Evolutionary conservation across 2,113 vertebrate species (phyloP), one percentile per base, ranked within the genome.

Genomic region (Callopanchax toddi): DNA sequence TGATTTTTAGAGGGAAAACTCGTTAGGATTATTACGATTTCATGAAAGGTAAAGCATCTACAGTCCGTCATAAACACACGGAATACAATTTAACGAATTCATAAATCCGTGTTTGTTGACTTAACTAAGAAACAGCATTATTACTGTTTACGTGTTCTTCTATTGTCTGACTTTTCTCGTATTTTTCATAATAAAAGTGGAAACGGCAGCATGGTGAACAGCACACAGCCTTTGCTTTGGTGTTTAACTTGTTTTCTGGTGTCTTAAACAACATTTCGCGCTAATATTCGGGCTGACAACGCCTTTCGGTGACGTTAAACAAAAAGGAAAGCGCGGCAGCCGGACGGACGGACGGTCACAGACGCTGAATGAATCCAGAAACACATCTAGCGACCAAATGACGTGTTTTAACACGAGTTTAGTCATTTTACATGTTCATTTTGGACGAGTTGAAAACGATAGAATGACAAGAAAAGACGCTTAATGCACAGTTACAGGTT

Each of bases 1-100:
- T 29, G 55, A 29, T 5, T 4, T 58, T 58, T 58, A 42, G 54
- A 57, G 16, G 54, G 54, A 57, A 44, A 29, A 18, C 25, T 8
- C 0, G n/a, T 12, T 7, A 40, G 2, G 40, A 23, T 11, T 3
- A 1, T 8, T 7, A 11, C n/a, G n/a, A n/a, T 56, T 23, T 25
- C 2, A n/a, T n/a, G 1, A 11, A n/a, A 17, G 36, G 22, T 42
- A 25, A 17, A 42, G 26, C 22, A 42, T 2, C 16, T n/a, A 16
- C 16, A 25, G 2, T 11, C 37, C 9, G 3, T 4, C 39, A 18
- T 10, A 13, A 9, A 4, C 23, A 26, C 10, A 9, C 29, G 18
- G 29, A 57, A n/a, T 29, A 18, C n/a, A 18, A 6, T 9, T 2
- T 8, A 32, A 18, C 18, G 3, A 4, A n/a, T n/a, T 26, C 4